Evolutionary conservation across 2,113 vertebrate genomes (phyloP).

Genomic region (Xiphophorus maculatus): DNA sequence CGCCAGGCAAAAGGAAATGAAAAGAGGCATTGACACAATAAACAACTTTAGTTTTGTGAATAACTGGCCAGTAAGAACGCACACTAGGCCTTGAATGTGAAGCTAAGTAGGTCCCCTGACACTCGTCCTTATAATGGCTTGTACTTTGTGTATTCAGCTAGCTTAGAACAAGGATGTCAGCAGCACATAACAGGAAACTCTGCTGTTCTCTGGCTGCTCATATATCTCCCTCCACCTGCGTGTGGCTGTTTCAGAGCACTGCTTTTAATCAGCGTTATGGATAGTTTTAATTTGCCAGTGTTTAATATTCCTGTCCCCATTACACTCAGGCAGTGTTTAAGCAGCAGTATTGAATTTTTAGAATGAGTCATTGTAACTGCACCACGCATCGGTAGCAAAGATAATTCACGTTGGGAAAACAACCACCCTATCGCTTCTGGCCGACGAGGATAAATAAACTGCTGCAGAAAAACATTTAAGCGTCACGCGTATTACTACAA

Average conservation of each 20-base stretch:
- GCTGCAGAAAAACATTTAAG: slow-evolving; percentile 36
- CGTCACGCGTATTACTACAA: slow-evolving; percentile 29
- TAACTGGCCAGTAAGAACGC: slow-evolving; percentile 44
- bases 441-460: slow-evolving; percentile 55
- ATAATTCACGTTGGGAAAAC: slow-evolving; percentile 72
- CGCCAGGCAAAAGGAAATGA: neutral
- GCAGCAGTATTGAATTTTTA: slow-evolving; percentile 66
- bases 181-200: slow-evolving; percentile 41
- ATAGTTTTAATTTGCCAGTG: slow-evolving; percentile 75
- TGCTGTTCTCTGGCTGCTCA: slow-evolving; percentile 45
- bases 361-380: slow-evolving; percentile 64
- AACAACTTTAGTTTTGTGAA: slow-evolving; percentile 26
- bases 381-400: slow-evolving; percentile 48
- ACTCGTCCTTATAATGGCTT: slow-evolving; percentile 35
- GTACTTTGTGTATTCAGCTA: slow-evolving; percentile 53
- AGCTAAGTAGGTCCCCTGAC: slow-evolving; percentile 35
- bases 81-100: slow-evolving; percentile 32
- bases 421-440: slow-evolving; percentile 21
- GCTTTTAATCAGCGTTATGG: slow-evolving; percentile 77
- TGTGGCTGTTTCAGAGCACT: slow-evolving; percentile 9
- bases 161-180: slow-evolving; percentile 67
- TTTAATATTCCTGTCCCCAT: slow-evolving; percentile 74
- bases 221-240: neutral
- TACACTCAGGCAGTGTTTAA: slow-evolving; percentile 70
- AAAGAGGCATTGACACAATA: slow-evolving; percentile 27